These are phyloP conservation scores for Colossoma macropomum DNA, from an alignment of 2,113 vertebrate species.

Conservation along the genomic window DNA sequence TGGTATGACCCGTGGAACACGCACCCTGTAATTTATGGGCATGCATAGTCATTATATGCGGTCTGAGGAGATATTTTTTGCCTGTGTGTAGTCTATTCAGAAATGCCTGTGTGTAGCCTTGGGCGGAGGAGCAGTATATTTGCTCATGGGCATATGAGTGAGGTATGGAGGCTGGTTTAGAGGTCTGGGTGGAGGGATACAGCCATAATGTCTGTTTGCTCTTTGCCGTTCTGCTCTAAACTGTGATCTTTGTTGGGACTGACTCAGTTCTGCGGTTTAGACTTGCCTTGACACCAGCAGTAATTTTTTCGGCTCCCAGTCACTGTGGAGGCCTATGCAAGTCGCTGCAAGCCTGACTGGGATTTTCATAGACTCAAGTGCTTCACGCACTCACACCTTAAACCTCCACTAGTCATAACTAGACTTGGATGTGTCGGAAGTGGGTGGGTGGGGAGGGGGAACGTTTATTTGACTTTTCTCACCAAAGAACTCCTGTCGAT, in stretches of 20 bases:
- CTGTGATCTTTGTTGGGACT: slow-evolving; percentile 58
- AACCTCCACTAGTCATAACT: slow-evolving; percentile 41
- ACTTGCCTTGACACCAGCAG: slow-evolving; percentile 42
- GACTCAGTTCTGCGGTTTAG: slow-evolving; percentile 46
- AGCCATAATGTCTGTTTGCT: slow-evolving; percentile 48
- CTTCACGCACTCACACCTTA: slow-evolving; percentile 59
- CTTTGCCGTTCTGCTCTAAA: slow-evolving; percentile 30
- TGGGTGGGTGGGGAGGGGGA: not conserved
- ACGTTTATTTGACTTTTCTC: slow-evolving; percentile 59
- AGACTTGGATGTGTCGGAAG: slow-evolving; percentile 8
- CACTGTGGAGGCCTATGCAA: slow-evolving; percentile 55
- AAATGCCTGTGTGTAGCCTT: slow-evolving; percentile 50
- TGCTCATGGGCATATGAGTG: slow-evolving; percentile 41
- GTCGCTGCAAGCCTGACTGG: slow-evolving; percentile 68
- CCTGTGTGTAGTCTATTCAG: slow-evolving; percentile 47
- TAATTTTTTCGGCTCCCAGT: slow-evolving; percentile 49
- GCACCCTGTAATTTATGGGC: slow-evolving; percentile 54
- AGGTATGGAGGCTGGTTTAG: slow-evolving; percentile 49
- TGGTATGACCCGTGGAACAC: slow-evolving; percentile 48
- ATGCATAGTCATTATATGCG: slow-evolving; percentile 55
- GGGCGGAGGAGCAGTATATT: slow-evolving; percentile 52
- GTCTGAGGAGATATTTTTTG: slow-evolving; percentile 54
- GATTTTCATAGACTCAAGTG: slow-evolving; percentile 65
- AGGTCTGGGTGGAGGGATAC: slow-evolving; percentile 45
- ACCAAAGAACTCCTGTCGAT: slow-evolving; percentile 87